These are phyloP conservation scores for Lepidotrigona ventralis DNA, from an alignment of 1,140 invertebrate species.

Conservation along the genomic window DNA sequence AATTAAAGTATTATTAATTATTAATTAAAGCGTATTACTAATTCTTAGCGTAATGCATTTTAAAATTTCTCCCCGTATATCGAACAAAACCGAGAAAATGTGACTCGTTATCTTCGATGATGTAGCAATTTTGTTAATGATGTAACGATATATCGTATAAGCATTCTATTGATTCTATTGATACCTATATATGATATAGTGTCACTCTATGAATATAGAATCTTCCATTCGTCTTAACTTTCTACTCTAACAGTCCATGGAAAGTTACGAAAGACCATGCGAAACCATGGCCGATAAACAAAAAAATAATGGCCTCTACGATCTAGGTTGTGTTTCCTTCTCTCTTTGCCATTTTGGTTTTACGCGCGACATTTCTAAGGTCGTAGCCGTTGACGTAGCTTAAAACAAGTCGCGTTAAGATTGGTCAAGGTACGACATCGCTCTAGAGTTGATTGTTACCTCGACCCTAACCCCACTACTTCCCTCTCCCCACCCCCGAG, in stretches of 20 bases:
- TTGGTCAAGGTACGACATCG: constrained; percentile 78
- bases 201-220: not conserved
- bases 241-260: no score
- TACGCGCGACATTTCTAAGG: constrained; percentile 70
- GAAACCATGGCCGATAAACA: not conserved
- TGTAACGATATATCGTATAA: no score
- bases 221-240: not conserved
- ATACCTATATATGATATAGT: not conserved
- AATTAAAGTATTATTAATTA: not conserved
- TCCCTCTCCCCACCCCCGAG: constrained; percentile 41
- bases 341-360: constrained; percentile 65
- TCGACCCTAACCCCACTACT: constrained; percentile 35
- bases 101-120: not conserved
- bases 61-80: not conserved
- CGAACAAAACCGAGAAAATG: not conserved
- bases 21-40: not conserved
- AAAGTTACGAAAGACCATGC: no score
- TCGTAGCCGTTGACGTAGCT: constrained; percentile 75
- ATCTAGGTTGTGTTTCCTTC: not conserved
- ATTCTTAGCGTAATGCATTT: not conserved
- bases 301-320: not conserved
- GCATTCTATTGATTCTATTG: not conserved
- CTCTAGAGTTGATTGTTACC: constrained; percentile 70
- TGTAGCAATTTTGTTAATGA: no score
- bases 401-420: constrained; percentile 79